Evolutionary conservation across 2,113 vertebrate genomes (phyloP).

Genomic region (Cinclus mexicanus): DNA sequence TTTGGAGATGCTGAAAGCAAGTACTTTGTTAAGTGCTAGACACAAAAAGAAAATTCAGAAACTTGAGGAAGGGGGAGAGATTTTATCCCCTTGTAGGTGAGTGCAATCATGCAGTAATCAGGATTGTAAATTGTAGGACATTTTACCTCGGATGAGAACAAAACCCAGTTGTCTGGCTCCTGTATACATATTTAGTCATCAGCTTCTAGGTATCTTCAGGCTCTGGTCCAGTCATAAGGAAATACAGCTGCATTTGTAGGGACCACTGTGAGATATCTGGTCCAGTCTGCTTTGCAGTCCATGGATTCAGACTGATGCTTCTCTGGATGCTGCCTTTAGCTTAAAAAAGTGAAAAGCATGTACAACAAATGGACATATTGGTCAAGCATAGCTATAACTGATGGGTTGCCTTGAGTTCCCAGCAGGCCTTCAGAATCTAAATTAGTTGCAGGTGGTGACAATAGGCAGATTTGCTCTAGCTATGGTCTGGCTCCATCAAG

Average conservation of each 20-base stretch:
- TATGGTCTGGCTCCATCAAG: neutral
- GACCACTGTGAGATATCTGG: neutral
- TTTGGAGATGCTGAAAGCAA: slow-evolving; percentile 14
- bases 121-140: neutral
- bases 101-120: neutral
- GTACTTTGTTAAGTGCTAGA: neutral
- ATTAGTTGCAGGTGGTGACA: slow-evolving; percentile 23
- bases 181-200: neutral
- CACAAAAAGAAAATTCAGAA: neutral
- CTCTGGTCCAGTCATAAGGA: neutral
- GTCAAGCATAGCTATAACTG: neutral
- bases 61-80: neutral
- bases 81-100: neutral
- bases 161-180: neutral
- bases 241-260: neutral
- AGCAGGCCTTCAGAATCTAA: slow-evolving; percentile 20
- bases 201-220: neutral
- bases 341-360: neutral
- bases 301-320: neutral
- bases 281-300: neutral
- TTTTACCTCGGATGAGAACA: neutral
- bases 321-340: neutral
- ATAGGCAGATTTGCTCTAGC: neutral
- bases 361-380: neutral
- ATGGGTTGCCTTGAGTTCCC: neutral